Conservation (phyloP, 2,797 vertebrate genomes). For the Pangasius mekongensis region DNA sequence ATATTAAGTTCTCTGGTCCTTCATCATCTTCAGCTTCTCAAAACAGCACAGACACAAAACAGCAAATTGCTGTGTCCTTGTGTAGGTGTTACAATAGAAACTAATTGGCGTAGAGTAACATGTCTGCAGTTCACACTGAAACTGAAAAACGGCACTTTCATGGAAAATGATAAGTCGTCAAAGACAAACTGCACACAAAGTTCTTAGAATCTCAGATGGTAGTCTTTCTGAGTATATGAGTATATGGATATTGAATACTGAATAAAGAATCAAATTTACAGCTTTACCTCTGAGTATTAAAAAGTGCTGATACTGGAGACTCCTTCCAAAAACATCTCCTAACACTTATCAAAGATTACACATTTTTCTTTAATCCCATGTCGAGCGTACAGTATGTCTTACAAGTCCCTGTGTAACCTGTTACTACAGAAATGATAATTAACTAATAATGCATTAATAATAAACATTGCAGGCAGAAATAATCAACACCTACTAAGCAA, state of each 20-base stretch:
- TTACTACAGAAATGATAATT: neutral
- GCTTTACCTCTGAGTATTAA: neutral
- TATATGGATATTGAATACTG: neutral
- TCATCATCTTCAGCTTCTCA: neutral
- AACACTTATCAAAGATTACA: too few relatives aligned
- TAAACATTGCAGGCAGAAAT: neutral
- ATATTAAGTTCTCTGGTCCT: neutral
- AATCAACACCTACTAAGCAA: neutral
- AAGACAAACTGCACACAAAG: constrained; percentile 15
- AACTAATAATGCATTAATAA: neutral
- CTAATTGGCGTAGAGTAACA: too few relatives aligned
- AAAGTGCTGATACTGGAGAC: neutral
- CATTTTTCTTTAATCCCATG: neutral
- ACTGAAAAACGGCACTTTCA: neutral
- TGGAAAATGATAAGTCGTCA: constrained; percentile 12
- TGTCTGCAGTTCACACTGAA: constrained; percentile 25
- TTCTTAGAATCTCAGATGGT: constrained; percentile 31
- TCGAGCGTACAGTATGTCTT: neutral
- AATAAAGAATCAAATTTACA: neutral
- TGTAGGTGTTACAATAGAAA: neutral
- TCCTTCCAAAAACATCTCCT: neutral
- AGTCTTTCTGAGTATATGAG: constrained; percentile 15
- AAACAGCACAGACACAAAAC: neutral
- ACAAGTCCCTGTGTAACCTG: neutral
- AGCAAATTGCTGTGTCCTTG: too few relatives aligned